These are phyloP conservation scores for Glaucomys volans DNA, from an alignment of 2,113 vertebrate genomes.

Conservation along the genomic window DNA sequence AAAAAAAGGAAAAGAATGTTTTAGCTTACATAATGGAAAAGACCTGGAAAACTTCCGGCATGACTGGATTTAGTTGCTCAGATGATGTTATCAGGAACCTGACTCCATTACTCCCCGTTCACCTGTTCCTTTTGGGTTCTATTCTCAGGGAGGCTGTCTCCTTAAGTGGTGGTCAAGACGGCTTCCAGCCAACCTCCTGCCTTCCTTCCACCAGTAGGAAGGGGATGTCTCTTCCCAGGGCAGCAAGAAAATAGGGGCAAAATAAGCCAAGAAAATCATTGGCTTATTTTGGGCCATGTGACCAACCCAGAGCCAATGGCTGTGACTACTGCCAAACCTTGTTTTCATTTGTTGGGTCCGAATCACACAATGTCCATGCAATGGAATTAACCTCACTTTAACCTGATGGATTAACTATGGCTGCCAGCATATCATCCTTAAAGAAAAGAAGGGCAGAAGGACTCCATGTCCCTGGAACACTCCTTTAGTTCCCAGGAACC, in stretches of 20 bases:
- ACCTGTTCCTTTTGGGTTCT: background rate
- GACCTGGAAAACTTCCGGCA: background rate
- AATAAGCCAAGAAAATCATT: too few species aligned
- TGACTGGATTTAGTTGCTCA: background rate
- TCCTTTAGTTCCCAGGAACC: background rate
- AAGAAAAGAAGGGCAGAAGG: background rate
- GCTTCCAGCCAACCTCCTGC: background rate
- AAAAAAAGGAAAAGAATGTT: background rate
- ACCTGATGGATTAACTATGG: background rate
- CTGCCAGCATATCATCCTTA: background rate
- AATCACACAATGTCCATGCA: background rate
- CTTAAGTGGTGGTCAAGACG: background rate
- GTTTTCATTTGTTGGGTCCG: background rate
- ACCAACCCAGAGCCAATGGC: slow-evolving; percentile 1
- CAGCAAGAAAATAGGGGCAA: background rate
- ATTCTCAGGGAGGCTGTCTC: background rate
- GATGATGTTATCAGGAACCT: background rate
- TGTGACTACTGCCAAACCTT: background rate
- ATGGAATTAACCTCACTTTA: background rate
- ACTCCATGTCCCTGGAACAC: background rate
- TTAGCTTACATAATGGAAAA: background rate
- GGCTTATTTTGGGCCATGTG: background rate
- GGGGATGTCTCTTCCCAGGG: background rate
- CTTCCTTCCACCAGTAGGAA: background rate
- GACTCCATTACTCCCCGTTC: background rate